Conservation (phyloP, 2,113 vertebrate species). For the Grammomys surdaster region DNA sequence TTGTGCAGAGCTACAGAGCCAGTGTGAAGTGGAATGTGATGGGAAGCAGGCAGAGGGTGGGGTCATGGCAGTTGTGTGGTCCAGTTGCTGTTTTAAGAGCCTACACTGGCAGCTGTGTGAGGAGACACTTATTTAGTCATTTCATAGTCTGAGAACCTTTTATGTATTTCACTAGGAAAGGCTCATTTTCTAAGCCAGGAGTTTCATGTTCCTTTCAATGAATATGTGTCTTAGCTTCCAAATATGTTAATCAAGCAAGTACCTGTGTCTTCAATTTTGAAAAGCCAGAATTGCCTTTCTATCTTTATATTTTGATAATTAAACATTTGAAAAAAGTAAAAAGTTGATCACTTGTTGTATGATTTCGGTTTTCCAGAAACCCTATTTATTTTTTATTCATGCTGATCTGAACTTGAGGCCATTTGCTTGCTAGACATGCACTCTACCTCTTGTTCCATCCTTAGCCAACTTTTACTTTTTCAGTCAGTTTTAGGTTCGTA, state of each 20-base stretch:
- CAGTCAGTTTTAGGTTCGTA: constrained; percentile 10
- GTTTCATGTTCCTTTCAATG: not conserved
- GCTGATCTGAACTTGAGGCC: not conserved
- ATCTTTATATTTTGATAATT: constrained; percentile 46
- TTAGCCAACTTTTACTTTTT: not conserved
- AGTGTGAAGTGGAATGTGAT: not conserved
- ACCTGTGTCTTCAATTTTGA: constrained; percentile 42
- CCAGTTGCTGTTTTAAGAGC: not conserved
- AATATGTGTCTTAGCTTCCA: constrained; percentile 50
- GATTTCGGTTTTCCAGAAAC: constrained; percentile 35
- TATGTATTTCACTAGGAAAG: not conserved
- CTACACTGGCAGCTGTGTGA: not conserved
- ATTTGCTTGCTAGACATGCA: not conserved
- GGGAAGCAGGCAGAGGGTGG: not conserved
- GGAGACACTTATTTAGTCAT: not conserved
- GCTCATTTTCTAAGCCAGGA: constrained; percentile 26
- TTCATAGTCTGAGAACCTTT: not conserved
- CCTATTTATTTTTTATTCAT: not conserved
- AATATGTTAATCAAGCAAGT: constrained; percentile 32
- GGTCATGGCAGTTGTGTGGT: not conserved
- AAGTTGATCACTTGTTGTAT: not conserved
- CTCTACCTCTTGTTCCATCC: not conserved
- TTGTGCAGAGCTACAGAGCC: not conserved
- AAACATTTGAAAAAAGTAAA: not conserved
- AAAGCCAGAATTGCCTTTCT: not conserved